Evolutionary conservation across 2,113 vertebrate genomes (phyloP).

Genomic region (Symphodus melops): DNA sequence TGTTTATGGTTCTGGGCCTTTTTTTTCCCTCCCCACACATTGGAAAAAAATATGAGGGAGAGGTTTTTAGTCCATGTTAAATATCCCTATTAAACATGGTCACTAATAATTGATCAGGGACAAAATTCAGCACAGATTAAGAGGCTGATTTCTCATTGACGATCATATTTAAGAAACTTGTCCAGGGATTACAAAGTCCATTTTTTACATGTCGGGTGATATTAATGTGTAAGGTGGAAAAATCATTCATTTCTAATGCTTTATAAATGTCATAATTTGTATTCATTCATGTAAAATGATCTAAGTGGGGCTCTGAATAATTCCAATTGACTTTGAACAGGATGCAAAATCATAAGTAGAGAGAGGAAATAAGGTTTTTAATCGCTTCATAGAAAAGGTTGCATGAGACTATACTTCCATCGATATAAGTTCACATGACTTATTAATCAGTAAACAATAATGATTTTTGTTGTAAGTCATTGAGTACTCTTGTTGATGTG

Average conservation of each 20-base stretch:
- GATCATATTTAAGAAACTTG: conserved; percentile 66
- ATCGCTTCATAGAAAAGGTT: conserved; percentile 50
- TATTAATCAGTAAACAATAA: not conserved
- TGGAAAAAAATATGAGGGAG: not conserved
- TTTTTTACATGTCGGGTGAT: conserved; percentile 66
- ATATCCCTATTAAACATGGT: conserved; percentile 41
- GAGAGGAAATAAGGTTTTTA: conserved; percentile 60
- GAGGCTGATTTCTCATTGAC: conserved; percentile 43
- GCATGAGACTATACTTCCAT: conserved; percentile 37
- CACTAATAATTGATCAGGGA: conserved; percentile 59
- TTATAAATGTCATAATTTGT: conserved; percentile 74
- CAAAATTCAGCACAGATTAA: conserved; percentile 58
- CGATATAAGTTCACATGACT: conserved; percentile 35
- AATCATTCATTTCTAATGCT: conserved; percentile 74
- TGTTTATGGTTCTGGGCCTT: conserved; percentile 49
- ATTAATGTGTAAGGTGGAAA: conserved; percentile 74
- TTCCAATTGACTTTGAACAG: conserved; percentile 55
- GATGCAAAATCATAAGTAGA: conserved; percentile 67
- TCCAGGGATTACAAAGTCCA: conserved; percentile 75
- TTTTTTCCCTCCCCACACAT: conserved; percentile 25
- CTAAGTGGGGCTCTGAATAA: conserved; percentile 63
- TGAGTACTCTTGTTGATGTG: conserved; percentile 1
- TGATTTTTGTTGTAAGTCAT: not conserved
- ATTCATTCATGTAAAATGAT: conserved; percentile 74
- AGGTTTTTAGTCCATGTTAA: conserved; percentile 21